phyloP scores from a whole-genome alignment of 1,140 invertebrate genomes.

The Calliphora vicina region DNA sequence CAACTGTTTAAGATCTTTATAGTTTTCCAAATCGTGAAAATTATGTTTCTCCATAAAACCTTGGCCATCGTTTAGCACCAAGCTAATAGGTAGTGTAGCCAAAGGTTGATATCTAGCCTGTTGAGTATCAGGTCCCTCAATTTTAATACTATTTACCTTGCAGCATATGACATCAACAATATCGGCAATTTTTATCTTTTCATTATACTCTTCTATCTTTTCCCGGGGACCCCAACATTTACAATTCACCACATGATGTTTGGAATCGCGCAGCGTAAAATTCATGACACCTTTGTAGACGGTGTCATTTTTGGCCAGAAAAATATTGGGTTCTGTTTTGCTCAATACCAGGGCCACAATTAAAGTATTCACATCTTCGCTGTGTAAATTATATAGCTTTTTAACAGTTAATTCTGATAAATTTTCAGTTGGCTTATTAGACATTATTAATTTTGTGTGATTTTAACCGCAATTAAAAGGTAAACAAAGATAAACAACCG shows the following conservation, averaged over 20 bases:
- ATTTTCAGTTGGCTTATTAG: background rate
- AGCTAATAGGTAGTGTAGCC: conserved; percentile 64
- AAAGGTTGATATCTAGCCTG: conserved; percentile 64
- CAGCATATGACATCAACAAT: conserved; percentile 46
- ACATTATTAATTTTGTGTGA: background rate
- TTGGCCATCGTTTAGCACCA: conserved; percentile 68
- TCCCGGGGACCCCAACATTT: conserved; percentile 52
- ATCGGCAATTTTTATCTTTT: conserved; percentile 49
- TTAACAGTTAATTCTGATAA: background rate
- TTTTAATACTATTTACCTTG: conserved; percentile 26
- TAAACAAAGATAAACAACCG: background rate
- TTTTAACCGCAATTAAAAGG: background rate
- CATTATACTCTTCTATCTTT: conserved; percentile 48
- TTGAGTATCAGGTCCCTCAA: conserved; percentile 41
- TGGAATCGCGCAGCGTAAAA: conserved; percentile 53
- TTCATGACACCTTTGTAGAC: conserved; percentile 51
- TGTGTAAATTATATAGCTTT: conserved; percentile 27
- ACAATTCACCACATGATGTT: conserved; percentile 50
- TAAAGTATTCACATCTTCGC: conserved; percentile 17
- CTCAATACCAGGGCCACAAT: conserved; percentile 48
- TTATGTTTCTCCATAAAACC: conserved; percentile 63
- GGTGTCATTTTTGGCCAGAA: conserved; percentile 45
- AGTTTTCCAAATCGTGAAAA: conserved; percentile 53
- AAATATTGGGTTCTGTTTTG: conserved; percentile 50
- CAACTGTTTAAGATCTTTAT: conserved; percentile 49